Base-by-base conservation (phyloP, 2,888 invertebrate genomes). In the Tupiocoris notatus region DNA sequence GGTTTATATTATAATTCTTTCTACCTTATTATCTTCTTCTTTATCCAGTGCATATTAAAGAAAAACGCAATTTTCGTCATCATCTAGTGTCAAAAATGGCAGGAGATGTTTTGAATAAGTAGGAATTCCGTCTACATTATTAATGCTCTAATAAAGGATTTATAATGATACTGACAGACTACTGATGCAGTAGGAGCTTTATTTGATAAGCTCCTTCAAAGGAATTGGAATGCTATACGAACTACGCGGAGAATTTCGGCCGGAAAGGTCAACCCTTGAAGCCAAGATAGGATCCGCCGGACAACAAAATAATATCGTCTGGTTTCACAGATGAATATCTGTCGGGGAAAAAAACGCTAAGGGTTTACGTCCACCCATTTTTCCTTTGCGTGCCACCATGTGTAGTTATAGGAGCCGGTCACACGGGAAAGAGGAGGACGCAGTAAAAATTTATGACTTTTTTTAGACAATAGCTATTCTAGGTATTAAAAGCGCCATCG, bases 281-380 rank as follows among this genome's bases (percentile, higher is more conserved):
- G 63, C n/a, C 20, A 20, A 63, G 63, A 63, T 63, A 22, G 63
- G 63, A 23, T 7, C 23, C 12, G 39, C 39, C 22, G 63, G 2
- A 22, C 23, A 22, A 22, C 22, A 22, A 63, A 63, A 63, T 63
- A 63, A 63, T 63, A 63, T 22, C 63, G 21, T 23, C 3, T 6
- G 63, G 23, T 23, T 63, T 63, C 63, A 62, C 18, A 63, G 63
- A 63, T 63, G 59, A 63, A 22, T 63, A 63, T 63, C 63, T 22
- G 63, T 63, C 22, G 63, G 63, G 63, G 63, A 63, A 22, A 23
- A 63, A 22, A 63, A 22, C 63, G 20, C 22, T 63, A 12, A n/a
- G 23, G 63, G 63, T 63, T 63, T 63, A 63, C 63, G 63, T 63
- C 12, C 22, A 22, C 1, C n/a, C 22, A 9, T 21, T 63, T 63